Conservation (phyloP, 2,888 invertebrate genomes). For the Nephrocerus scutellatus region DNA sequence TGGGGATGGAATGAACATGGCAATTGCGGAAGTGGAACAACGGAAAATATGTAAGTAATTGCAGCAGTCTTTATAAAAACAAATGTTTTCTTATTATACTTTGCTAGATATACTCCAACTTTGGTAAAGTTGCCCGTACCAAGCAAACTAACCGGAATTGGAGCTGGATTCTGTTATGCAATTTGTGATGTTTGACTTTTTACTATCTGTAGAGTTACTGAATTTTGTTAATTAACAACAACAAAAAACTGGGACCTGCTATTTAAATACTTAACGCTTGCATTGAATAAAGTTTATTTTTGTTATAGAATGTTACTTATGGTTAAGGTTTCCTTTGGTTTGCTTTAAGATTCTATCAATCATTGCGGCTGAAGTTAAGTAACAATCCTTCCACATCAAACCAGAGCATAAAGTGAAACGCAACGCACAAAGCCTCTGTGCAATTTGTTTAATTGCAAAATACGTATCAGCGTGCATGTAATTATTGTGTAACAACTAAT, state of each 20-base stretch:
- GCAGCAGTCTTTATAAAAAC: not conserved
- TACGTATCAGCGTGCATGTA: no score
- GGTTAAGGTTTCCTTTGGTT: no score
- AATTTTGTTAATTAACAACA: not conserved
- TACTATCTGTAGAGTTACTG: not conserved
- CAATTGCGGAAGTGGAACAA: constrained; percentile 64
- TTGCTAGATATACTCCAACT: constrained; percentile 35
- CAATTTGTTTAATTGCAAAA: no score
- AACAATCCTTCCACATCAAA: no score
- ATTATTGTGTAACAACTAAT: no score
- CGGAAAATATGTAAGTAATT: constrained; percentile 41
- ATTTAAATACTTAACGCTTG: no score
- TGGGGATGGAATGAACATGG: constrained; percentile 93
- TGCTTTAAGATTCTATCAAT: no score
- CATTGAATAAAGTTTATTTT: no score
- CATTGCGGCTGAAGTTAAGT: no score
- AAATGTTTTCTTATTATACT: constrained; percentile 9
- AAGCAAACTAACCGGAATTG: constrained; percentile 37
- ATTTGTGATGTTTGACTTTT: constrained; percentile 28
- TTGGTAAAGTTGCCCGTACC: constrained; percentile 31
- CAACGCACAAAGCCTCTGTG: no score
- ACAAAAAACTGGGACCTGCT: not conserved
- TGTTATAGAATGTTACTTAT: no score
- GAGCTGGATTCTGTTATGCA: constrained; percentile 45
- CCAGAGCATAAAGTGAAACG: no score